Percentiles rank a stretch among this genome's conserved stretches.
Evolutionary conservation across 2,888 invertebrate species (phyloP).

Genomic region (Aquatica leii): DNA sequence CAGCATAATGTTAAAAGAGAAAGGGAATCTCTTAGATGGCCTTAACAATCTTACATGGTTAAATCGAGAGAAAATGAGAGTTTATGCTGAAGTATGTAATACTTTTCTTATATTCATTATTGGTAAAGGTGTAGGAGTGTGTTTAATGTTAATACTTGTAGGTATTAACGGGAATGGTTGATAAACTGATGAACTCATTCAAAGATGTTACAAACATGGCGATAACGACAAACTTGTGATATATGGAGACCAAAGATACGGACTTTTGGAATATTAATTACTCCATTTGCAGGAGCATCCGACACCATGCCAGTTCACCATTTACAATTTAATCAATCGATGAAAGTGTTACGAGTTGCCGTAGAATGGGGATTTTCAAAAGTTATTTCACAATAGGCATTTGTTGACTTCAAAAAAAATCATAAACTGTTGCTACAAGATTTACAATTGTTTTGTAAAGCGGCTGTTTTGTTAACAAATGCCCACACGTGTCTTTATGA

Average conservation of each 20-base stretch:
- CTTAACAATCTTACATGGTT: slow-evolving; percentile 9
- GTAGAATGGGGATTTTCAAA: neutral
- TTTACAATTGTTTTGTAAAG: too few species aligned
- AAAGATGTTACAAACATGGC: neutral
- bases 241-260: too few species aligned
- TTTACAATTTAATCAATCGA: slow-evolving; percentile 21
- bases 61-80: neutral
- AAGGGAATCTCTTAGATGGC: neutral
- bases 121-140: neutral
- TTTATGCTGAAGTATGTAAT: neutral
- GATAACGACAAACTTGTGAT: neutral
- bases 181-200: too few species aligned
- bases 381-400: neutral
- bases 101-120: neutral
- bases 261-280: neutral
- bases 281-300: neutral
- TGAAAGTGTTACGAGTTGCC: neutral
- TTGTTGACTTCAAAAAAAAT: neutral
- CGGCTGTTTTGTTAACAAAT: neutral
- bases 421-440: too few species aligned
- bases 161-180: neutral
- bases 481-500: neutral
- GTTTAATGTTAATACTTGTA: neutral
- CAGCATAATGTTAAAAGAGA: neutral
- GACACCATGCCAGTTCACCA: neutral